These are phyloP conservation scores for Drosophila phalerata DNA, from an alignment of 2,888 invertebrate species.

Conservation along the genomic window DNA sequence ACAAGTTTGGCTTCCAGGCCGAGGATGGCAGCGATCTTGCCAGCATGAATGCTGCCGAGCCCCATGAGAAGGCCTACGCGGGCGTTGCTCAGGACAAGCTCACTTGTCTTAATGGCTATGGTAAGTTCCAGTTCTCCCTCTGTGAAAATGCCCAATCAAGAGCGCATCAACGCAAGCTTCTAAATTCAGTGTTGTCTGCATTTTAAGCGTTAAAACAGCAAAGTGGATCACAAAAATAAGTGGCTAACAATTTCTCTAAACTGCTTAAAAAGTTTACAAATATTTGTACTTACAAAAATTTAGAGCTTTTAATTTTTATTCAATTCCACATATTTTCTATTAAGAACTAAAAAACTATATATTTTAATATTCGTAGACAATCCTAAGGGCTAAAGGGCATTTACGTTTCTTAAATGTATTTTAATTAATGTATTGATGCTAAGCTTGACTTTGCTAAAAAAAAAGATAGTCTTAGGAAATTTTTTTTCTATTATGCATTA, in stretches of 20 bases:
- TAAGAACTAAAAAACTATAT: too few species aligned
- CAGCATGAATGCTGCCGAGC: constrained; percentile 85
- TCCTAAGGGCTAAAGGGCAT: too few species aligned
- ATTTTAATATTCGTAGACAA: too few species aligned
- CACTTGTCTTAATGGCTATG: constrained; percentile 85
- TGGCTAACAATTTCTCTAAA: too few species aligned
- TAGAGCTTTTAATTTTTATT: too few species aligned
- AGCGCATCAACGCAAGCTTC: constrained; percentile 60
- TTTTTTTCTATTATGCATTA: too few species aligned
- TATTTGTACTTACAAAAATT: neutral
- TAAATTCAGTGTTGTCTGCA: neutral
- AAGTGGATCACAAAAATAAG: neutral
- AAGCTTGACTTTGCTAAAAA: too few species aligned
- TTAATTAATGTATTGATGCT: too few species aligned
- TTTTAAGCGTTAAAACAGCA: neutral
- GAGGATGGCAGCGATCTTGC: constrained; percentile 84
- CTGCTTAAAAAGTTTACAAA: neutral
- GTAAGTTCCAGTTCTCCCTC: constrained; percentile 78
- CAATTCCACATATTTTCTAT: too few species aligned
- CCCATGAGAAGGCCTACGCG: constrained; percentile 91
- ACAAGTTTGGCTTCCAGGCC: constrained; percentile 95
- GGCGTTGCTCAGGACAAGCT: constrained; percentile 87
- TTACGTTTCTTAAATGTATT: too few species aligned
- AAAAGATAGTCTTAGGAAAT: too few species aligned
- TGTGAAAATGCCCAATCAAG: constrained; percentile 80